These are phyloP conservation scores for Drosophila tristis DNA, from an alignment of 1,140 invertebrate genomes.

Conservation along the genomic window DNA sequence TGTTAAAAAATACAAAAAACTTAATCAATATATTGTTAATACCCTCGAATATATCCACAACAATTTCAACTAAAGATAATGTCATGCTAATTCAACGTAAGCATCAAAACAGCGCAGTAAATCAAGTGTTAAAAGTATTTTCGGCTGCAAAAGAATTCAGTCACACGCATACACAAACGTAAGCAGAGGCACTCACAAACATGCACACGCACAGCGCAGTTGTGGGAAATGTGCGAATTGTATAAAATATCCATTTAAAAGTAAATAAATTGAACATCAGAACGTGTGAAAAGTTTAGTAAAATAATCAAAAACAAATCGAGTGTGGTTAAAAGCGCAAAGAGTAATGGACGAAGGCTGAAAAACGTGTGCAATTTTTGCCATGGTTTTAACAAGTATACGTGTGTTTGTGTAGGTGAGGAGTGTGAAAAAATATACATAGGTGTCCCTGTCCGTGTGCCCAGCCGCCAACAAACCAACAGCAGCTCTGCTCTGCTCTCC, in stretches of 20 bases:
- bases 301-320: conserved; percentile 33
- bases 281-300: conserved; percentile 26
- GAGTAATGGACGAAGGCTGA: conserved; percentile 6
- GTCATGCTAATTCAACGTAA: conserved; percentile 45
- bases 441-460: conserved; percentile 44
- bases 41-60: conserved; percentile 20
- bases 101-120: conserved; percentile 25
- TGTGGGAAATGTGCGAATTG: conserved; percentile 73
- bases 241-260: conserved; percentile 59
- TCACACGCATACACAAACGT: conserved; percentile 38
- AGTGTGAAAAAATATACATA: conserved; percentile 67
- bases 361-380: conserved; percentile 60
- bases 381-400: conserved; percentile 34
- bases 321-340: conserved; percentile 27
- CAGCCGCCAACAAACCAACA: conserved; percentile 60
- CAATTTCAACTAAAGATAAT: conserved; percentile 22
- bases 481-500: conserved; percentile 22
- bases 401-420: conserved; percentile 48
- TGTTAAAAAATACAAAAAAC: conserved; percentile 40
- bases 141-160: conserved; percentile 70
- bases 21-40: conserved; percentile 49
- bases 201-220: conserved; percentile 52
- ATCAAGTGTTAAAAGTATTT: conserved; percentile 46
- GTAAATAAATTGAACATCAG: conserved; percentile 40
- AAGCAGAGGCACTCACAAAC: conserved; percentile 25